Evolutionary conservation across 2,888 invertebrate genomes (phyloP), one percentile per base, ranked within the genome.

Genomic region (Hirtodrosophila trivittata): DNA sequence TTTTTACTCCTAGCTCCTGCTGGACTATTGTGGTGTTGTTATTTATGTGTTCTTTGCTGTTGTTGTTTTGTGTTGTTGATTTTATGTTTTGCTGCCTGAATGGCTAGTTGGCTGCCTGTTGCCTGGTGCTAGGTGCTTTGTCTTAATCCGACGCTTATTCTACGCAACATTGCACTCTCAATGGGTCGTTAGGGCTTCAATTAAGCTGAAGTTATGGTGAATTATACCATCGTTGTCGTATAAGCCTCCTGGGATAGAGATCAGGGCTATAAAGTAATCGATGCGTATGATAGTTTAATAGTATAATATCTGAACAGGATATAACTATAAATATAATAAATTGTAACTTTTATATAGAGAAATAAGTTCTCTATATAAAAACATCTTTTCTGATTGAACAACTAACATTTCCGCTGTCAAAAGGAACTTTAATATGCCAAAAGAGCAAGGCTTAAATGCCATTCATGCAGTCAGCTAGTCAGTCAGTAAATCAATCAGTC

Each of bases 121-220:
- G 69, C 50, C 65, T 38, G 21, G 38, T 57, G 67, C 51, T 47
- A 49, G 82, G 78, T 75, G 66, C 85, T 84, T 85, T 77, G 75
- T 84, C 80, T 80, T 75, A 82, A 80, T 80, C 78, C 62, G 57
- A 33, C 26, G 66, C 65, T 60, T 78, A 57, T 67, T 66, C 75
- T 68, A 75, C 52, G 66, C 71, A 66, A 77, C 58, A 75, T 68
- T 64, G 78, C 68, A 30, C 55, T 45, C 10, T 28, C 30, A 18
- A 54, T 55, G 41, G 50, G 39, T 54, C 60, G 42, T 84, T 71
- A 80, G 54, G 63, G 56, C 66, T 62, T 67, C 72, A 84, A 85
- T 82, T 80, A 85, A 75, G 67, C 59, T 46, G 60, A 69, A 75
- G 49, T 62, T 41, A 64, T 71, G 42, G 57, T 45, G 57, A 57